Evolutionary conservation across 2,113 vertebrate genomes (phyloP).

Genomic region (Hystrix cristata): DNA sequence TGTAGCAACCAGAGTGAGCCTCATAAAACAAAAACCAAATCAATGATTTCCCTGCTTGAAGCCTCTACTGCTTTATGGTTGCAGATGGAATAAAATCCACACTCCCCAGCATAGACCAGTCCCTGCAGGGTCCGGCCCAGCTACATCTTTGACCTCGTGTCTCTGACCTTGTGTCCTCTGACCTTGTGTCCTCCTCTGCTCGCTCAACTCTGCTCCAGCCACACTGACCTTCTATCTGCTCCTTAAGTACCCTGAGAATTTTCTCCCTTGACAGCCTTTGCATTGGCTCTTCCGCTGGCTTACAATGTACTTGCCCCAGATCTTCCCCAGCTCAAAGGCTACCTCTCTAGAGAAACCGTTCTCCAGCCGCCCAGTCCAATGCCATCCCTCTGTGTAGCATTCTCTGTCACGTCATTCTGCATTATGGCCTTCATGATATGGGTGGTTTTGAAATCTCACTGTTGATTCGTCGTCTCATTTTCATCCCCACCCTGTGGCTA

Average conservation of each 20-base stretch:
- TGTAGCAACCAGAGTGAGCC: not conserved
- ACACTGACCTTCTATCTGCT: not conserved
- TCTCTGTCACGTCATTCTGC: not conserved
- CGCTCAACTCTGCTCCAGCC: not conserved
- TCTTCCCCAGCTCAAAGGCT: not conserved
- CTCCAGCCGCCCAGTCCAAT: not conserved
- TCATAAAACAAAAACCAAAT: slow-evolving; percentile 9
- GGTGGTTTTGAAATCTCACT: not conserved
- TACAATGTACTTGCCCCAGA: not conserved
- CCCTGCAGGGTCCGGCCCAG: not conserved
- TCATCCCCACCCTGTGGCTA: not conserved
- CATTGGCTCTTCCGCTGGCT: not conserved
- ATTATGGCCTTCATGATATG: not conserved
- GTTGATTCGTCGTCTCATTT: not conserved
- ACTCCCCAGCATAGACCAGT: not conserved
- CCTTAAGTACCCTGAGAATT: not conserved
- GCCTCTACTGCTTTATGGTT: not conserved
- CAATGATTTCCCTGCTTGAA: not conserved
- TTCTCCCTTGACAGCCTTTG: not conserved
- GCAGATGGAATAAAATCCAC: not conserved
- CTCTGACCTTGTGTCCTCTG: not conserved
- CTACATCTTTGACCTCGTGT: not conserved
- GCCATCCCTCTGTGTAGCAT: not conserved
- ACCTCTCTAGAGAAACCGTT: not conserved
- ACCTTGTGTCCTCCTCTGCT: not conserved